Percentiles rank a stretch among this genome's conserved stretches.
Evolutionary conservation across 2,113 vertebrate genomes (phyloP).

Genomic region (Ctenodactylus gundi): DNA sequence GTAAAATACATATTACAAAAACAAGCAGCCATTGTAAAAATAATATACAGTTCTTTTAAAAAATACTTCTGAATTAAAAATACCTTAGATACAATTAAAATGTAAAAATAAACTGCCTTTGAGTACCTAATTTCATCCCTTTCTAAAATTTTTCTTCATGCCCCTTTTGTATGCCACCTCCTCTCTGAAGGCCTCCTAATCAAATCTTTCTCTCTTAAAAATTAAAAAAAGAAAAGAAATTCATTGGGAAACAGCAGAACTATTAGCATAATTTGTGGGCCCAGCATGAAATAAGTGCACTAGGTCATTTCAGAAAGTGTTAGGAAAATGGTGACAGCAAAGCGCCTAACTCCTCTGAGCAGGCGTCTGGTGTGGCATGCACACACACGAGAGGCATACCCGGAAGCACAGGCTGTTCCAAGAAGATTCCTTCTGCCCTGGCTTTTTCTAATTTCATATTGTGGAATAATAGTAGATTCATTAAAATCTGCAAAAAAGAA

Average conservation of each 20-base stretch:
- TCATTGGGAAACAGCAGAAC: background rate
- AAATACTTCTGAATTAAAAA: background rate
- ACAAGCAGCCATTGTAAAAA: background rate
- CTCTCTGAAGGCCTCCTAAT: background rate
- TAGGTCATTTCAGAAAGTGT: background rate
- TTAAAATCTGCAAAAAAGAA: background rate
- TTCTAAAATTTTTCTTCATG: background rate
- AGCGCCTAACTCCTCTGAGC: background rate
- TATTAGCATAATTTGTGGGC: background rate
- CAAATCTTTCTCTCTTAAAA: background rate
- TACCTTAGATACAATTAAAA: background rate
- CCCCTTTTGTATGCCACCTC: background rate
- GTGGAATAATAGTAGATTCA: background rate
- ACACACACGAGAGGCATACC: fast-evolving
- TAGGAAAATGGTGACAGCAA: background rate
- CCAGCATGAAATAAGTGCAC: background rate
- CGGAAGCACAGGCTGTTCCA: background rate
- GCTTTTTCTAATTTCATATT: background rate
- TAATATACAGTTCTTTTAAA: background rate
- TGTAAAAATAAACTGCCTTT: background rate
- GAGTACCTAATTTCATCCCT: background rate
- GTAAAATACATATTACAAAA: background rate
- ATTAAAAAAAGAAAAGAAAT: background rate
- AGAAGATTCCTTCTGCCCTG: background rate
- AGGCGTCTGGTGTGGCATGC: fast-evolving